These are phyloP conservation scores for Ptyas mucosa DNA, from an alignment of 2,113 vertebrate species.

Conservation along the genomic window DNA sequence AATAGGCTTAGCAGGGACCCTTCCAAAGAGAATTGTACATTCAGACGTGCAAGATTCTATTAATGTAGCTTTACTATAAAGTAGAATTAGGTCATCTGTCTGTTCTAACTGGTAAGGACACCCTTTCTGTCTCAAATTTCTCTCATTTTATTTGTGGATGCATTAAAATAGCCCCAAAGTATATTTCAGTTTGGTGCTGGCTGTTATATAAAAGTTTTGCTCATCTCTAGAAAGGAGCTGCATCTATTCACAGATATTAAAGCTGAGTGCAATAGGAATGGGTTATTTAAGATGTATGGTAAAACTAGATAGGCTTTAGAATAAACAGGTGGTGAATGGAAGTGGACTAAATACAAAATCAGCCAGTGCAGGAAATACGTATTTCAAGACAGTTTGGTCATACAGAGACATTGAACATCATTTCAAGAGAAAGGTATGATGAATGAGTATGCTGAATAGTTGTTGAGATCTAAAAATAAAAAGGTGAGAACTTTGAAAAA, in stretches of 20 bases:
- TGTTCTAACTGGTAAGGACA: neutral
- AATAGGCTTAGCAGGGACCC: neutral
- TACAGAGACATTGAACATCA: neutral
- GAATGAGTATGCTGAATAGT: neutral
- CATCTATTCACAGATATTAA: neutral
- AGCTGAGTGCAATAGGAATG: neutral
- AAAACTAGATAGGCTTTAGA: neutral
- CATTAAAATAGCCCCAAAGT: neutral
- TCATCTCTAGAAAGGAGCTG: neutral
- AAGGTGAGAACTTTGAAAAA: neutral
- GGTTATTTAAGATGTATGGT: neutral
- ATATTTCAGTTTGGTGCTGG: neutral
- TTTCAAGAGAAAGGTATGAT: neutral
- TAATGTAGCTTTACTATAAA: neutral
- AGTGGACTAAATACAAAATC: neutral
- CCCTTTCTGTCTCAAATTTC: neutral
- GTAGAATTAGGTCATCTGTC: neutral
- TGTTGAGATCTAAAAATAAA: neutral
- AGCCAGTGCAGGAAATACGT: neutral
- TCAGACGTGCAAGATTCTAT: neutral
- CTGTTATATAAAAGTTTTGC: neutral
- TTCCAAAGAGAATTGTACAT: neutral
- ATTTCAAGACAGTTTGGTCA: neutral
- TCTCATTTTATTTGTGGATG: neutral
- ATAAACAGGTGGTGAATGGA: neutral